Percentiles rank a stretch among this genome's conserved stretches.
Evolutionary conservation across 2,888 invertebrate genomes (phyloP).

Genomic region (Lasioglossum marginatum): DNA sequence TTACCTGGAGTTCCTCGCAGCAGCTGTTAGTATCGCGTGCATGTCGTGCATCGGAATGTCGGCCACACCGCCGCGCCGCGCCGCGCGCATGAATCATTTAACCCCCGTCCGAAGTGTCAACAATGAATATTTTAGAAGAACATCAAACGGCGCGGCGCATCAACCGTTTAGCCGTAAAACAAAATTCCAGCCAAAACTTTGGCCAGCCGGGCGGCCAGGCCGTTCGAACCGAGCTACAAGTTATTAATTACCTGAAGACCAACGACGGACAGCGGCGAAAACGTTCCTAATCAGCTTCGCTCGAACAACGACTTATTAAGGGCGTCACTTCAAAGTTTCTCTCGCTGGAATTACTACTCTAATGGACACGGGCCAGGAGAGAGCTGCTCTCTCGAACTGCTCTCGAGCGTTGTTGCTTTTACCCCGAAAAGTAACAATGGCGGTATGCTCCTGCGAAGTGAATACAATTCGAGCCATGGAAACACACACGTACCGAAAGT

Average conservation of each 20-base stretch:
- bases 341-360: not conserved
- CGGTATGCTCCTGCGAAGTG: not conserved
- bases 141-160: not conserved
- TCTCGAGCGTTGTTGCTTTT: not conserved
- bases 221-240: not conserved
- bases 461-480: not conserved
- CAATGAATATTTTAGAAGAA: not conserved
- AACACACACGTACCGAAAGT: not conserved
- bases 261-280: not conserved
- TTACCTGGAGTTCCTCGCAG: not conserved
- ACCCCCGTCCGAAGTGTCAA: not conserved
- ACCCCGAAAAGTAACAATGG: slow-evolving; percentile 9
- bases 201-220: no score
- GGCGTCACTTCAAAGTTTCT: slow-evolving; percentile 1
- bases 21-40: not conserved
- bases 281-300: not conserved
- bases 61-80: not conserved
- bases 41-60: not conserved
- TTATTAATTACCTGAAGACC: not conserved
- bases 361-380: not conserved
- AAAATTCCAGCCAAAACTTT: not conserved
- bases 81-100: not conserved
- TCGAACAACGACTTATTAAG: slow-evolving; percentile 2
- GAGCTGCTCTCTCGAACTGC: not conserved
- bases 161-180: not conserved